Conservation (phyloP, 2,797 vertebrate species). For the Acridotheres tristis region DNA sequence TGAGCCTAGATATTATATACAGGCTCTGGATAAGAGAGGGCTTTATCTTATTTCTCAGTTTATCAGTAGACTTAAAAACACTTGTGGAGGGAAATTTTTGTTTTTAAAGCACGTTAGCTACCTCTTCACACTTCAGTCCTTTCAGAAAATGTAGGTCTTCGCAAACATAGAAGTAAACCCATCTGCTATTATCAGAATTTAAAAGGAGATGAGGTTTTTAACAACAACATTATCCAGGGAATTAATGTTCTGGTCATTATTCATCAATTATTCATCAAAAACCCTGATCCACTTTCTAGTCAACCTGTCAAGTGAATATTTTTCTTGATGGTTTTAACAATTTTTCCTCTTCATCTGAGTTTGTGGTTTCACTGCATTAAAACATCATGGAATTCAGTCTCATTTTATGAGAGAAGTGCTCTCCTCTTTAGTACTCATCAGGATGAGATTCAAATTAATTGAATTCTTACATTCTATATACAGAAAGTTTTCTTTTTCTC, state of each 20-base stretch:
- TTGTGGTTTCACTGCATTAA: background rate
- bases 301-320: background rate
- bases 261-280: background rate
- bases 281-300: background rate
- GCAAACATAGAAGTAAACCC: background rate
- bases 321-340: background rate
- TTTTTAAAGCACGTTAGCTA: background rate
- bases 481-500: background rate
- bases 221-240: background rate
- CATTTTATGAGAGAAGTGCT: background rate
- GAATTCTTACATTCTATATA: background rate
- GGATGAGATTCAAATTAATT: background rate
- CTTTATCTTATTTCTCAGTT: background rate
- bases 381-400: background rate
- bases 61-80: background rate
- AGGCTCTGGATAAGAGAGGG: background rate
- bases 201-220: background rate
- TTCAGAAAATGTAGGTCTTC: background rate
- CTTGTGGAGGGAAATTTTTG: background rate
- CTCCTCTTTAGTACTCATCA: background rate
- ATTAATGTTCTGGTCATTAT: background rate
- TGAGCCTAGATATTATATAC: background rate
- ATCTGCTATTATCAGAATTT: background rate
- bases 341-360: background rate
- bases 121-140: background rate